Evolutionary conservation across 2,113 vertebrate species (phyloP).

Genomic region (Ceratotherium simum): DNA sequence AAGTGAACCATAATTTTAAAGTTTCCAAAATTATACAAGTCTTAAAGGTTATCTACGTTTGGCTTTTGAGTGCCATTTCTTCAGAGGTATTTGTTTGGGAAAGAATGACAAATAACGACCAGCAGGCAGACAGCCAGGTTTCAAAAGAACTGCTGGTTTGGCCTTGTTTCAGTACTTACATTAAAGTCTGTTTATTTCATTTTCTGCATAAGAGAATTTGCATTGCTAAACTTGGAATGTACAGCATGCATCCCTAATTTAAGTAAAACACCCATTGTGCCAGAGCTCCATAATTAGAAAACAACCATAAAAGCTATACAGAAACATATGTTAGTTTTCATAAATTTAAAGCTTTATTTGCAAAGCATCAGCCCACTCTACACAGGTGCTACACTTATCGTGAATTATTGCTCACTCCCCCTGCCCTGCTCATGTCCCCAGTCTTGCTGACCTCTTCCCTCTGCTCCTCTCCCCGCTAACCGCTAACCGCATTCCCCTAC

Average conservation of each 20-base stretch:
- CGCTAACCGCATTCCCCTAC: not conserved
- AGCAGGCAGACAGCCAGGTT: not conserved
- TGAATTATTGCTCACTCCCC: not conserved
- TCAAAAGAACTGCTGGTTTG: slow-evolving; percentile 34
- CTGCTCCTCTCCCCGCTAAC: not conserved
- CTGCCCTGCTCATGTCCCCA: not conserved
- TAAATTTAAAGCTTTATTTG: slow-evolving; percentile 39
- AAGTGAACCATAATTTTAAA: not conserved
- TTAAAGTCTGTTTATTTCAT: slow-evolving; percentile 48
- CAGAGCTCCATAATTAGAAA: slow-evolving; percentile 40
- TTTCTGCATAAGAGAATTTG: slow-evolving; percentile 45
- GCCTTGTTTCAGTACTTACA: not conserved
- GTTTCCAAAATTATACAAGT: slow-evolving; percentile 1
- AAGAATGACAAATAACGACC: slow-evolving; percentile 6
- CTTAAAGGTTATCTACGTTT: not conserved
- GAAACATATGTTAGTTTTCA: slow-evolving; percentile 39
- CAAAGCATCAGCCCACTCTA: slow-evolving; percentile 22
- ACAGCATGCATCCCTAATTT: not conserved
- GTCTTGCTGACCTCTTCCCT: not conserved
- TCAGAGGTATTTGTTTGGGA: not conserved
- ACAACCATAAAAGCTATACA: slow-evolving; percentile 1
- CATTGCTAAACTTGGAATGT: slow-evolving; percentile 5
- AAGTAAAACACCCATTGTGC: slow-evolving; percentile 5
- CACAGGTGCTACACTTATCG: not conserved
- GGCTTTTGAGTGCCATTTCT: not conserved